Base-by-base conservation (phyloP, 2,113 vertebrate species). In the Cygnus atratus region DNA sequence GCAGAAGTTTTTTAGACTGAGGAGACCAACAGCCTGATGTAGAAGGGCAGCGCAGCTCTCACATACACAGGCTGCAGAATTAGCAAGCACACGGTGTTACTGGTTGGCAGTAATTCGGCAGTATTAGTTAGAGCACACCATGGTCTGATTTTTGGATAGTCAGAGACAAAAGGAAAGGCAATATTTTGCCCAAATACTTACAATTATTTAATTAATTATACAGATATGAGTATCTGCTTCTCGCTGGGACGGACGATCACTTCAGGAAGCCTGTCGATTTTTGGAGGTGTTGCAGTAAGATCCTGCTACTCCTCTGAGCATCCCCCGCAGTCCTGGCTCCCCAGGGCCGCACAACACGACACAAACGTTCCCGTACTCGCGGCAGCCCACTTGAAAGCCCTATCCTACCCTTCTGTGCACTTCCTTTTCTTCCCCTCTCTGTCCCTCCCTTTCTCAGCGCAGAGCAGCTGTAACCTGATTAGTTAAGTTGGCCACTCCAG, bases 361-460 rank as follows among this genome's bases (percentile, higher is more conserved):
- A 41, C 61, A 28, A 39, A 63, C 7, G 10, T 25, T 39, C 35
- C 59, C 11, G 37, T 37, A 28, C 61, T 25, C 6, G 6, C 13
- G 50, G 50, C 24, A 52, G 50, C 41, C 22, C 20, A 67, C 20
- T 5, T 28, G 6, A 58, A 61, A 54, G n/a, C 22, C 7, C 1
- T 0, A 0, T 3, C 26, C 1, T 0, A 0, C 48, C 26, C 1
- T 0, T 0, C 48, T 44, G 10, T 6, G 25, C 1, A 9, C 21
- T 54, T 50, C 11, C 25, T 33, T 35, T 28, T 7, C 62, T 39
- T 37, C 33, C 43, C 63, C 14, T 24, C 26, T 21, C 1, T 1
- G 6, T 25, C 10, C 35, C 24, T 35, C 31, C 46, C 19, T 41
- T 65, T 15, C 75, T 19, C 18, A 13, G 35, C 3, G 33, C 62